A percentile compares a stretch with the other conserved stretches of the same genome.
Evolutionary conservation across 2,797 vertebrate species (phyloP).

Genomic region (Chanos chanos): DNA sequence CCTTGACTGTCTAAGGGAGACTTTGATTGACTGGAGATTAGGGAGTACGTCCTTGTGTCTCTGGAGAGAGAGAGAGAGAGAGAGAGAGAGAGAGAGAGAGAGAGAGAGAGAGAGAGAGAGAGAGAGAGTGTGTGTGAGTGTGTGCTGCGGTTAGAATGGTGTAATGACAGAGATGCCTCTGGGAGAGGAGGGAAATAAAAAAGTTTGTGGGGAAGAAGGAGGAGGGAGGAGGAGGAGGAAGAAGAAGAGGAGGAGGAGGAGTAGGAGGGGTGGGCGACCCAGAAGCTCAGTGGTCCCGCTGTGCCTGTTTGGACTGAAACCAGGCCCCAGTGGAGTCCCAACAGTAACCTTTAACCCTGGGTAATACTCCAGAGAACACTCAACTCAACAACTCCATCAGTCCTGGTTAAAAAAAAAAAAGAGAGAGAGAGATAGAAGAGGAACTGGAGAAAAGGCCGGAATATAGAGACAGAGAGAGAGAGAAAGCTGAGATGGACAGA

Average conservation of each 20-base stretch:
- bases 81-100: too few relatives aligned
- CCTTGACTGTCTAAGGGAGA: not conserved
- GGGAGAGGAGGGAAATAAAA: not conserved
- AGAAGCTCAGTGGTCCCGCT: conserved; percentile 9
- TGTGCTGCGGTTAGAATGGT: not conserved
- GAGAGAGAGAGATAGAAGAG: not conserved
- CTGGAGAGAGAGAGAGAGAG: too few relatives aligned
- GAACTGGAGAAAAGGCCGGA: not conserved
- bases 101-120: too few relatives aligned
- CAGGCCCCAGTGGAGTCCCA: conserved; percentile 22
- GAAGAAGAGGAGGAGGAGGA: too few relatives aligned
- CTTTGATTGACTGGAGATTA: not conserved
- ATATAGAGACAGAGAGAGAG: conserved; percentile 15
- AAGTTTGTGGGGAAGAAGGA: not conserved
- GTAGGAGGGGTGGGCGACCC: conserved; percentile 1
- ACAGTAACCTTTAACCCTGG: conserved; percentile 27
- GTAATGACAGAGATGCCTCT: conserved; percentile 4
- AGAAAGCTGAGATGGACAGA: conserved; percentile 42
- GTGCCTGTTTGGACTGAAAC: conserved; percentile 33
- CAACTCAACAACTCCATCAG: conserved; percentile 34
- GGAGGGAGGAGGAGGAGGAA: too few relatives aligned
- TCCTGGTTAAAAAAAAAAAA: conserved; percentile 5
- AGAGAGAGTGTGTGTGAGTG: too few relatives aligned
- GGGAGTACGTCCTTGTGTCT: not conserved
- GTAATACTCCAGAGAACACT: conserved; percentile 23